phyloP scores from a whole-genome alignment of 2,113 vertebrate genomes.

The Bufo bufo region DNA sequence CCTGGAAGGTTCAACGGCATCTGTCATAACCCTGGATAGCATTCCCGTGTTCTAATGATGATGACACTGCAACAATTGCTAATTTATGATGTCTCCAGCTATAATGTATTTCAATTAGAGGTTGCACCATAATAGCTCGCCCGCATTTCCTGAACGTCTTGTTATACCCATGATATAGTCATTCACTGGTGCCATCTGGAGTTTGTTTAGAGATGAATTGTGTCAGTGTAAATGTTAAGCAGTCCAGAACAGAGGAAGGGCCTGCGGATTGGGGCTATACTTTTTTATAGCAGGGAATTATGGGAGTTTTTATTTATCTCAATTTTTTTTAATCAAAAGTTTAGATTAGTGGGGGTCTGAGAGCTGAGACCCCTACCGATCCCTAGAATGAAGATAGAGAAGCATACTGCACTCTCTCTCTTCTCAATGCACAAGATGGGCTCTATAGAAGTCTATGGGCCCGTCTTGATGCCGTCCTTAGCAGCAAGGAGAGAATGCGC shows the following conservation, averaged over 20 bases:
- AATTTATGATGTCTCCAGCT: slow-evolving; percentile 34
- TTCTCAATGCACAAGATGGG: too few species aligned
- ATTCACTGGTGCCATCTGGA: slow-evolving; percentile 12
- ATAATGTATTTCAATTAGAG: slow-evolving; percentile 24
- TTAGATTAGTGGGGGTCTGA: too few species aligned
- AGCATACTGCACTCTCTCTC: too few species aligned
- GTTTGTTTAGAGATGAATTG: slow-evolving; percentile 15
- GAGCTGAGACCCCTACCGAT: too few species aligned
- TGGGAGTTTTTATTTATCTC: too few species aligned
- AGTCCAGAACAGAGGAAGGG: background rate
- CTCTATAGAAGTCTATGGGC: too few species aligned
- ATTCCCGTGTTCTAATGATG: background rate
- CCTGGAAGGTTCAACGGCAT: background rate
- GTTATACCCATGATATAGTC: background rate
- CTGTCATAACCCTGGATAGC: background rate
- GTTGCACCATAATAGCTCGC: slow-evolving; percentile 2
- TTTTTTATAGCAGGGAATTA: background rate
- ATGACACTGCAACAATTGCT: background rate
- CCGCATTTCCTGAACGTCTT: slow-evolving; percentile 16
- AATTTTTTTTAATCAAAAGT: too few species aligned
- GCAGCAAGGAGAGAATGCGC: too few species aligned
- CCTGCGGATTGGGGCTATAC: background rate
- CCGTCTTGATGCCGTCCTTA: too few species aligned
- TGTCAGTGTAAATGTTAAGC: background rate
- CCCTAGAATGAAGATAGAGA: too few species aligned